Evolutionary conservation across 2,888 invertebrate genomes (phyloP), one percentile per base, ranked within the genome.

Genomic region (Ptychoptera contaminata): DNA sequence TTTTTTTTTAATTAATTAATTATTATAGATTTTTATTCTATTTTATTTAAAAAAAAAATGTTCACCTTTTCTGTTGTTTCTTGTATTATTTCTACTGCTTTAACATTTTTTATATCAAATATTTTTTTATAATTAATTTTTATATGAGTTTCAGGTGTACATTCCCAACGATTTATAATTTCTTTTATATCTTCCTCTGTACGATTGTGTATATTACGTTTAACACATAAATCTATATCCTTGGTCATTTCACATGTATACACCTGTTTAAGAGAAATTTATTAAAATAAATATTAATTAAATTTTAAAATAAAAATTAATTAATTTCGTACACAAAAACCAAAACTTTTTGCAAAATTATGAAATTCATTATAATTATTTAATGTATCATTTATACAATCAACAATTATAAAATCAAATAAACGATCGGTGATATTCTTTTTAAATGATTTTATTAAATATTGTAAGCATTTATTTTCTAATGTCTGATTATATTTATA

Each of bases 321-420:
- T 30, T 30, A 9, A 32, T n/a, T 32, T 32, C 32, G 59, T 55
- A 65, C 65, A 56, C 58, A 58, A 54, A 61, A 66, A 35, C 59
- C 58, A 1, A 58, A 54, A 43, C 58, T 57, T 59, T 86, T 84
- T 2, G 90, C 85, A 62, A 77, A 82, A 58, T 81, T 84, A 77
- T 85, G 85, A 71, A 93, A 81, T 58, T 92, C 88, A 46, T 85
- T 85, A 59, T 88, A 88, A 55, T 82, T 75, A 50, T 76, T 75
- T 14, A 84, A 70, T 57, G 81, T 81, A 49, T 86, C 82, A 63
- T 94, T 92, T 35, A 88, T 77, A 56, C 88, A 85, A 65, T 97
- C 96, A 37, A 88, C 79, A 59, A 97, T 87, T 53, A 96, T 81
- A 61, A 96, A 92, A 47, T 83, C 78, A 65, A 92, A 94, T 60